Percentiles rank a stretch among this genome's conserved stretches.
phyloP scores from a whole-genome alignment of 2,797 vertebrate genomes.

The Tapirus indicus region DNA sequence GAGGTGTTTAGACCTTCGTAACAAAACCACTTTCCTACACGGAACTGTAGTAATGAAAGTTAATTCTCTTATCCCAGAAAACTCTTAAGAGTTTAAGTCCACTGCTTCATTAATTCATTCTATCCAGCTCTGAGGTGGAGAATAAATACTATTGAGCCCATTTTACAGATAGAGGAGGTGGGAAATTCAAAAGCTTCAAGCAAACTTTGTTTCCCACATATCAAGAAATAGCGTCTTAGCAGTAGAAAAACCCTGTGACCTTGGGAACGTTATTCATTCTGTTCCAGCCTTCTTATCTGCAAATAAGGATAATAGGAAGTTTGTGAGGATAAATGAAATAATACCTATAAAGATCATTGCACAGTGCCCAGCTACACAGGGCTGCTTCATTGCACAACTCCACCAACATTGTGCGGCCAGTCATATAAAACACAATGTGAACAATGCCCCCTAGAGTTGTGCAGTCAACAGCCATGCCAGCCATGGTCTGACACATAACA shows the following conservation, averaged over 20 bases:
- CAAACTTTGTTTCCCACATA: not conserved
- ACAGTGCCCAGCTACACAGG: not conserved
- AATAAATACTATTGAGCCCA: not conserved
- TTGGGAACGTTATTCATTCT: not conserved
- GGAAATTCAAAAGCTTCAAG: not conserved
- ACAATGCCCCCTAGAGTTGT: not conserved
- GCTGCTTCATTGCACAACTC: not conserved
- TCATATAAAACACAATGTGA: not conserved
- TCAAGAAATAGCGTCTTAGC: not conserved
- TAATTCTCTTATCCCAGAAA: not conserved
- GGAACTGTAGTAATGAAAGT: not conserved
- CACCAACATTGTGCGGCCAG: too few relatives aligned
- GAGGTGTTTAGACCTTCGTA: not conserved
- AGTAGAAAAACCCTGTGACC: not conserved
- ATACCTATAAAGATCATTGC: not conserved
- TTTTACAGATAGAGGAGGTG: not conserved
- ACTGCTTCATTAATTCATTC: not conserved
- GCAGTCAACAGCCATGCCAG: not conserved
- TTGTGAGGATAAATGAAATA: not conserved
- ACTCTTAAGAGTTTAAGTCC: not conserved
- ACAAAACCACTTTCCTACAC: slow-evolving; percentile 29
- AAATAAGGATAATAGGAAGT: not conserved
- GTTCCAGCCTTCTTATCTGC: not conserved
- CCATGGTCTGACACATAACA: not conserved
- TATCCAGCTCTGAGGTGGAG: not conserved